Evolutionary conservation across 2,888 invertebrate species (phyloP), one percentile per base, ranked within the genome.

Genomic region (Drosophila trichaetosa): DNA sequence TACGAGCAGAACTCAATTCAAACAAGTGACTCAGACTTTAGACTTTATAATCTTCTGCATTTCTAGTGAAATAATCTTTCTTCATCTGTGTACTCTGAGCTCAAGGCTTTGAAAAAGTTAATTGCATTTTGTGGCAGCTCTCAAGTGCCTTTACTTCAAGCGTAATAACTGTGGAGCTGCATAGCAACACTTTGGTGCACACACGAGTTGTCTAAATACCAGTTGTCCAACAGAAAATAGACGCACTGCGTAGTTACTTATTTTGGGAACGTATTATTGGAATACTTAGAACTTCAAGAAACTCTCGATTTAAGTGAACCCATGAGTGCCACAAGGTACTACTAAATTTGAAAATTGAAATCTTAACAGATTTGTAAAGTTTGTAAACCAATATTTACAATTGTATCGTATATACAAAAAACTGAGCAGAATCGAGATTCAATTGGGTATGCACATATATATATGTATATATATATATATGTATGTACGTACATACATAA

Each of bases 61-160:
- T 29, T 29, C 48, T 8, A 27, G 48, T 48, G 48, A 48, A 48
- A 13, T 16, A 24, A 16, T 46, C 7, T 8, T 8, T 4, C 4
- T 18, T 46, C 7, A 24, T 16, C 21, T 1, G 4, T 4, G 4
- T 16, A 13, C 16, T 24, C 24, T 7, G 24, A 2, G 24, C 24
- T 46, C 56, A 31, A 21, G 11, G n/a, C 42, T 42, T 16, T 16
- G n/a, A 21, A 10, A 10, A 18, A 33, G 57, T 31, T 42, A 42
- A 57, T 57, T 57, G 57, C 42, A 31, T 18, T 24, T 57, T 8
- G 42, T 31, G 57, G 31, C 40, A 31, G 21, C 3, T 16, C 29
- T 31, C 2, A 29, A 56, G 29, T 29, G 27, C 27, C 29, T 27
- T 5, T 21, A 21, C 57, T 21, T 42, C 31, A 31, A 57, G 21